Evolutionary conservation across 2,797 vertebrate genomes (phyloP).

Genomic region (Thalassophryne amazonica): DNA sequence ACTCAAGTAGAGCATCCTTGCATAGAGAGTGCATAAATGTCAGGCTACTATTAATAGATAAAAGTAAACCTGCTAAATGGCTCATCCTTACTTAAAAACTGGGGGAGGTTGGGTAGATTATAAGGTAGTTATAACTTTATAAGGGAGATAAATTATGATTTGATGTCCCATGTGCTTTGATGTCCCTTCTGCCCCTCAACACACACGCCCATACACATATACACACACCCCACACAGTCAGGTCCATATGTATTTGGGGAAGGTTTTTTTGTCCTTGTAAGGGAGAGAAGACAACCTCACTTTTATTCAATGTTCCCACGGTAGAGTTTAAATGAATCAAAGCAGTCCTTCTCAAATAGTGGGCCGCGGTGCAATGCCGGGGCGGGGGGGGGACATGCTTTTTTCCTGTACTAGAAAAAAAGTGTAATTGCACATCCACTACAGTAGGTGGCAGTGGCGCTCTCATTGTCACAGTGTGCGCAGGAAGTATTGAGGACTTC

Average conservation of each 20-base stretch:
- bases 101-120: constrained; percentile 28
- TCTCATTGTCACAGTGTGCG: no score
- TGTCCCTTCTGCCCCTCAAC: no score
- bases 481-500: no score
- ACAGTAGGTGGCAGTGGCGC: no score
- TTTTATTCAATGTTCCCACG: constrained; percentile 83
- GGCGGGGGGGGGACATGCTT: no score
- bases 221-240: no score
- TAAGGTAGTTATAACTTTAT: constrained; percentile 43
- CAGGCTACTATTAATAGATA: constrained; percentile 77
- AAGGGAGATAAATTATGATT: constrained; percentile 41
- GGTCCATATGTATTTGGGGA: constrained; percentile 45
- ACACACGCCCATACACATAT: no score
- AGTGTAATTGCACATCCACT: no score
- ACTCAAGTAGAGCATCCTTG: constrained; percentile 47
- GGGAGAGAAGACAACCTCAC: constrained; percentile 72
- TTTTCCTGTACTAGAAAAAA: no score
- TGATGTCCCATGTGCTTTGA: constrained; percentile 33
- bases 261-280: constrained; percentile 68
- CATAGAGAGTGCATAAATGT: constrained; percentile 73
- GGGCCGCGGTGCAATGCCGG: no score
- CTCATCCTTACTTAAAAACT: constrained; percentile 32
- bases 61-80: constrained; percentile 67
- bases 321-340: no score
- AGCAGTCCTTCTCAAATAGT: no score